Conservation (phyloP, 1,140 invertebrate genomes). For the Ditylenchus dipsaci region DNA sequence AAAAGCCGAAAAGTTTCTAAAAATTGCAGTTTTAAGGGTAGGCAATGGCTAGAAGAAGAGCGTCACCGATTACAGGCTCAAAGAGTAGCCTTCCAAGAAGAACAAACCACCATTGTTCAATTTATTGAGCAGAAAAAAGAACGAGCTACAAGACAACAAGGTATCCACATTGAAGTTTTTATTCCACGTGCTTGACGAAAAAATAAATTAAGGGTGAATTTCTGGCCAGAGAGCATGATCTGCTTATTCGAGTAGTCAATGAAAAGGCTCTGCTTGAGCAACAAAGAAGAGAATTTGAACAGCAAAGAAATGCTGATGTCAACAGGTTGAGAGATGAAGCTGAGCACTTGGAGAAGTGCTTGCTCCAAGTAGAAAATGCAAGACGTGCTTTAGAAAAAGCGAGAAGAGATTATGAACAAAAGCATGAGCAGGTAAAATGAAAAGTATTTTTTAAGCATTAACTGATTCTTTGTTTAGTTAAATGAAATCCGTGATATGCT, state of each 20-base stretch:
- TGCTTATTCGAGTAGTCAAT: conserved; percentile 41
- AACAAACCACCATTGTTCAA: conserved; percentile 33
- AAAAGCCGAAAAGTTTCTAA: background rate
- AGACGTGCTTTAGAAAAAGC: conserved; percentile 6
- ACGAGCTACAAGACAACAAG: conserved; percentile 39
- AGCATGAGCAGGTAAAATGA: conserved; percentile 13
- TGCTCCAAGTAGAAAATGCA: conserved; percentile 15
- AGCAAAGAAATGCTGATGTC: conserved; percentile 43
- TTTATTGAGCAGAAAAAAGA: conserved; percentile 34
- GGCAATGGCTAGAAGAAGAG: conserved; percentile 40
- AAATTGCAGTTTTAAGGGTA: conserved; percentile 24
- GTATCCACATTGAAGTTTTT: conserved; percentile 7
- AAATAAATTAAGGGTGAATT: conserved; percentile 32
- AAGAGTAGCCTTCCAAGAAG: conserved; percentile 42
- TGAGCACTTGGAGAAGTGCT: conserved; percentile 13
- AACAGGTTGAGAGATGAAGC: conserved; percentile 30
- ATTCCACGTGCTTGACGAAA: background rate
- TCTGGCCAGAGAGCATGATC: conserved; percentile 38
- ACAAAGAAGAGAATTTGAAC: conserved; percentile 33
- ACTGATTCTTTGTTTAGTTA: conserved; percentile 4
- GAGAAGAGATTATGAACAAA: conserved; percentile 13
- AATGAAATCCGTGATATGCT: conserved; percentile 16
- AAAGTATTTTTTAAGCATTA: background rate
- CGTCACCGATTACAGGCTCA: conserved; percentile 22
- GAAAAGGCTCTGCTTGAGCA: conserved; percentile 31